Evolutionary conservation across 2,797 vertebrate genomes (phyloP).

Genomic region (Potorous gilbertii): DNA sequence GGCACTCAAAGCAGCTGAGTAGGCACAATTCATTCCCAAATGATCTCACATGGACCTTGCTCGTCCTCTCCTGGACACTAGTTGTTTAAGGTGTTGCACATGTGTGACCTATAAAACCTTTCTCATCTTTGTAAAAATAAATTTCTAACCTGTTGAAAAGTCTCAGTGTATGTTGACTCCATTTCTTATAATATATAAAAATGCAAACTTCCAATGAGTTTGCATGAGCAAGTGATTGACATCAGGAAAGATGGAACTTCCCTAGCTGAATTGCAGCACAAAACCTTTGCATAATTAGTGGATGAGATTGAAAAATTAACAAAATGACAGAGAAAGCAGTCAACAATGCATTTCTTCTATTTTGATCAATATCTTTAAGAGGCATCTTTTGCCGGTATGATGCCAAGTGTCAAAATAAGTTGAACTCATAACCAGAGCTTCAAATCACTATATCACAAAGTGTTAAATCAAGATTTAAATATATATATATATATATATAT

Average conservation of each 20-base stretch:
- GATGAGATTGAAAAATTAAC: background rate
- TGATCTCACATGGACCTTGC: background rate
- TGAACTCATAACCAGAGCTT: background rate
- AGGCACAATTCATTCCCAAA: background rate
- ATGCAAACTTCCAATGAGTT: background rate
- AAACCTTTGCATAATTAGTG: background rate
- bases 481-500: no score
- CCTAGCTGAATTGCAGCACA: background rate
- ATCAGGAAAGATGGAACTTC: background rate
- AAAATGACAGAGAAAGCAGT: background rate
- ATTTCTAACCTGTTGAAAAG: background rate
- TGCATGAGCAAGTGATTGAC: background rate
- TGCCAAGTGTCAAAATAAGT: background rate
- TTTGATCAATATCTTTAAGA: background rate
- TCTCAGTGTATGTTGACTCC: background rate
- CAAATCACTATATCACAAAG: background rate
- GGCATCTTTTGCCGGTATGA: background rate
- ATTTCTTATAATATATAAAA: background rate
- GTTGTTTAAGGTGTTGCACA: background rate
- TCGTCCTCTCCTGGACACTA: background rate
- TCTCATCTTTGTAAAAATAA: background rate
- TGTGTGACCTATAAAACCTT: background rate
- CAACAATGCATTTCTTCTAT: background rate
- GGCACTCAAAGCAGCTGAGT: background rate
- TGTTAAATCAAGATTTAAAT: background rate